These are phyloP conservation scores for Urocolius indicus DNA, from an alignment of 2,113 vertebrate species.

Conservation along the genomic window DNA sequence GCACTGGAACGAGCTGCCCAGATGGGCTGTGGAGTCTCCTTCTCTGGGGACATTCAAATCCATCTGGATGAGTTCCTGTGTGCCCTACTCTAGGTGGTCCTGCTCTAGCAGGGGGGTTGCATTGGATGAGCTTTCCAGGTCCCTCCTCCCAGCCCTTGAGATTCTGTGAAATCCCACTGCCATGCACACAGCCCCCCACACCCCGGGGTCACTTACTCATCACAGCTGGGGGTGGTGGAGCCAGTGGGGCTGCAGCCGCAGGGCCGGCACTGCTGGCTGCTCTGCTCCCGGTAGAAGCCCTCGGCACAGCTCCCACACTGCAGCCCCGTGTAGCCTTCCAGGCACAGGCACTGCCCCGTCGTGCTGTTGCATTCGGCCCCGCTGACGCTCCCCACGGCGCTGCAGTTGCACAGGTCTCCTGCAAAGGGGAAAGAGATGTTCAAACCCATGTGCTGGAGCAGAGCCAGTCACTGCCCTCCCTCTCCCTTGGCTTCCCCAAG, in stretches of 20 bases:
- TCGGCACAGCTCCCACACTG: slow-evolving; percentile 59
- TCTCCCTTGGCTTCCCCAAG: background rate
- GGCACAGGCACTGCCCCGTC: slow-evolving; percentile 74
- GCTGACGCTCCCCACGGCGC: slow-evolving; percentile 55
- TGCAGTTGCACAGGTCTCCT: slow-evolving; percentile 80
- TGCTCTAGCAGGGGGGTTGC: too few relatives aligned
- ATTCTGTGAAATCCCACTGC: accelerated
- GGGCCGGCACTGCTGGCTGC: slow-evolving; percentile 37
- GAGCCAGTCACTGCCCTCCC: background rate
- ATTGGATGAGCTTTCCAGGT: too few relatives aligned
- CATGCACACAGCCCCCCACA: accelerated
- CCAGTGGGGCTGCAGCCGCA: slow-evolving; percentile 66
- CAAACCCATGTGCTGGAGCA: background rate
- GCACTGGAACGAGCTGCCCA: too few relatives aligned
- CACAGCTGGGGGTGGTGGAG: slow-evolving; percentile 51
- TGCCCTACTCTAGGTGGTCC: too few relatives aligned
- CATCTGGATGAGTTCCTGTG: too few relatives aligned
- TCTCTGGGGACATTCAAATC: too few relatives aligned
- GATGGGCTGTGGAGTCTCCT: too few relatives aligned
- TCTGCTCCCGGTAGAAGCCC: slow-evolving; percentile 32
- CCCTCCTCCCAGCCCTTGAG: too few relatives aligned
- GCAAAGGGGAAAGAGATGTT: slow-evolving; percentile 26
- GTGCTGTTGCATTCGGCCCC: slow-evolving; percentile 35
- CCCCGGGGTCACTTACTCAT: slow-evolving; percentile 65
- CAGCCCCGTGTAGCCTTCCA: slow-evolving; percentile 50